Evolutionary conservation across 2,888 invertebrate genomes (phyloP).

Genomic region (Rosalia funebris): DNA sequence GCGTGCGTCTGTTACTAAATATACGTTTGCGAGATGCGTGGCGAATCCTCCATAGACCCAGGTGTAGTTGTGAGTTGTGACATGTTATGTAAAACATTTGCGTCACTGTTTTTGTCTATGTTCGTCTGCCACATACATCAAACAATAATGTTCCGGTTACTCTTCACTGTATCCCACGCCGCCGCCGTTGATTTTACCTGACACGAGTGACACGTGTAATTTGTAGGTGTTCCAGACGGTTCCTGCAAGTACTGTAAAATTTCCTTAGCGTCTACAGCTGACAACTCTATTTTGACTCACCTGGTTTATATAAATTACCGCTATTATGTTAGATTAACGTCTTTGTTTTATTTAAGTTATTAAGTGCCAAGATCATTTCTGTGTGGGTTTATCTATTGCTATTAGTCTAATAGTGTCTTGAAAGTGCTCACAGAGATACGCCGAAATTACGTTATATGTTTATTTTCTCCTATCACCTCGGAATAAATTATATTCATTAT

Average conservation of each 20-base stretch:
- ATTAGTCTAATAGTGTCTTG: slow-evolving; percentile 26
- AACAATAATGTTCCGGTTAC: slow-evolving; percentile 39
- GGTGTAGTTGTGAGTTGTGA: slow-evolving; percentile 54
- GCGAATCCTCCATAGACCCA: slow-evolving; percentile 49
- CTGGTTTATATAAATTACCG: slow-evolving; percentile 49
- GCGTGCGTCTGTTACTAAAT: slow-evolving; percentile 49
- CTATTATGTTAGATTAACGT: slow-evolving; percentile 49
- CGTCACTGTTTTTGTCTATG: slow-evolving; percentile 48
- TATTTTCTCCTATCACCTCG: slow-evolving; percentile 5
- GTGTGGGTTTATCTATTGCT: slow-evolving; percentile 45
- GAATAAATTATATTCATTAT: slow-evolving; percentile 18
- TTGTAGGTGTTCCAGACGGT: slow-evolving; percentile 16
- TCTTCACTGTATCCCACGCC: slow-evolving; percentile 3
- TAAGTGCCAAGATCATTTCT: slow-evolving; percentile 43
- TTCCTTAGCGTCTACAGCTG: slow-evolving; percentile 1
- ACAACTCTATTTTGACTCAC: slow-evolving; percentile 45
- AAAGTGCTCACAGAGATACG: slow-evolving; percentile 6
- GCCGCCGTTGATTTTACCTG: slow-evolving; percentile 6
- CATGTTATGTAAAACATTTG: slow-evolving; percentile 56
- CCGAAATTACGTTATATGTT: slow-evolving; percentile 12
- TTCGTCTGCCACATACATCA: slow-evolving; percentile 43
- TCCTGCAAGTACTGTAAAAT: slow-evolving; percentile 7
- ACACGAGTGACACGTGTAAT: slow-evolving; percentile 18
- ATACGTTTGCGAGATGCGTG: slow-evolving; percentile 45
- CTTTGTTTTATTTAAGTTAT: slow-evolving; percentile 29